A percentile compares a stretch with the other conserved stretches of the same genome.
phyloP scores from a whole-genome alignment of 2,888 invertebrate genomes.

The Saturnia pavonia region DNA sequence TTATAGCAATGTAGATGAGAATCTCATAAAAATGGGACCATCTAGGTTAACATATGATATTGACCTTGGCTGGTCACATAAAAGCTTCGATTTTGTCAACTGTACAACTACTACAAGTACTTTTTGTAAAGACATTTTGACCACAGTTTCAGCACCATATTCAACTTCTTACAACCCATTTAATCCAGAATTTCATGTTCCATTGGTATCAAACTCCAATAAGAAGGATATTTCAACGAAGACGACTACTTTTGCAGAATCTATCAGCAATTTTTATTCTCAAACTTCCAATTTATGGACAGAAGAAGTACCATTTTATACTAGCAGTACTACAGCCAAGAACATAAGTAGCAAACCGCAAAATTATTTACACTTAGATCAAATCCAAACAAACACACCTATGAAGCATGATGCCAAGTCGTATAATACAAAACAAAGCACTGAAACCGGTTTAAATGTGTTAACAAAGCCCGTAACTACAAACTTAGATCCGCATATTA shows the following conservation, averaged over 20 bases:
- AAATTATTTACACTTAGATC: constrained; percentile 58
- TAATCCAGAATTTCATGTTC: constrained; percentile 74
- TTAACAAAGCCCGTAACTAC: constrained; percentile 52
- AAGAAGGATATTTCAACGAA: constrained; percentile 59
- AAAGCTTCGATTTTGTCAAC: constrained; percentile 73
- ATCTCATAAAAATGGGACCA: constrained; percentile 73
- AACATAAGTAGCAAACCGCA: constrained; percentile 57
- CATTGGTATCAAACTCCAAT: constrained; percentile 60
- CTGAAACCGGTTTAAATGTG: constrained; percentile 44
- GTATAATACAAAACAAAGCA: constrained; percentile 55
- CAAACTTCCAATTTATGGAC: constrained; percentile 71
- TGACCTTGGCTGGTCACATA: constrained; percentile 77
- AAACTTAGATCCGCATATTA: constrained; percentile 47
- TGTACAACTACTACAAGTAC: constrained; percentile 62
- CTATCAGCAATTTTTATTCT: constrained; percentile 72
- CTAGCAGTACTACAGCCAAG: constrained; percentile 60
- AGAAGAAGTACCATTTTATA: constrained; percentile 72
- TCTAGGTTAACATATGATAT: constrained; percentile 75
- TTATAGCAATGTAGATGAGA: constrained; percentile 69
- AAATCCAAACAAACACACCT: constrained; percentile 47
- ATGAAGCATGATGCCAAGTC: constrained; percentile 56
- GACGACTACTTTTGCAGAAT: constrained; percentile 62
- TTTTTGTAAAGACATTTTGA: constrained; percentile 68
- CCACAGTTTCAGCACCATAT: constrained; percentile 56
- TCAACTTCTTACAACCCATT: constrained; percentile 72